Conservation (phyloP, 2,888 invertebrate genomes). For the Alviniconcha strummeri region DNA sequence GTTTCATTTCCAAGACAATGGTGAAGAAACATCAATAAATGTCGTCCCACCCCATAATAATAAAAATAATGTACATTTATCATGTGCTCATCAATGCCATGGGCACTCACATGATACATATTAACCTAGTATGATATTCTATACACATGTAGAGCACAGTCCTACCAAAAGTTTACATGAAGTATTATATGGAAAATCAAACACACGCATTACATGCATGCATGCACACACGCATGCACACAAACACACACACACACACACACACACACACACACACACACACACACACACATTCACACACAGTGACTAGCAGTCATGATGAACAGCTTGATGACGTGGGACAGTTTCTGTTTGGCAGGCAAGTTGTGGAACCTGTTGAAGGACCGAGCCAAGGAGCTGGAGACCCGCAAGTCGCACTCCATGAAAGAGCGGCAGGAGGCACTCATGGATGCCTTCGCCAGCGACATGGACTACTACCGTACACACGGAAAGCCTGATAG, state of each 20-base stretch:
- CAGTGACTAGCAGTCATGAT: not conserved
- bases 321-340: not conserved
- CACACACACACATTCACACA: not conserved
- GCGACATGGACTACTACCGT: slow-evolving; percentile 60
- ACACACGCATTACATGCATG: too few species aligned
- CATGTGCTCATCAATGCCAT: too few species aligned
- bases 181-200: too few species aligned
- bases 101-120: too few species aligned
- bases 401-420: slow-evolving; percentile 46
- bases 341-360: not conserved
- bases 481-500: slow-evolving; percentile 60
- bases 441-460: slow-evolving; percentile 59
- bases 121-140: too few species aligned
- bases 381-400: slow-evolving; percentile 33
- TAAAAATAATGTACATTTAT: too few species aligned
- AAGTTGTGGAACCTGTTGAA: slow-evolving; percentile 27
- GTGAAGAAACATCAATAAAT: too few species aligned
- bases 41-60: too few species aligned
- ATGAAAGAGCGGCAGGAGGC: slow-evolving; percentile 61
- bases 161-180: too few species aligned
- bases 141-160: too few species aligned
- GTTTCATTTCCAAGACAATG: too few species aligned
- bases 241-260: not conserved
- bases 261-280: not conserved
- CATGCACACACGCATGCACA: too few species aligned